Evolutionary conservation across 2,888 invertebrate species (phyloP), one percentile per base, ranked within the genome.

Genomic region (Melieria omissa): DNA sequence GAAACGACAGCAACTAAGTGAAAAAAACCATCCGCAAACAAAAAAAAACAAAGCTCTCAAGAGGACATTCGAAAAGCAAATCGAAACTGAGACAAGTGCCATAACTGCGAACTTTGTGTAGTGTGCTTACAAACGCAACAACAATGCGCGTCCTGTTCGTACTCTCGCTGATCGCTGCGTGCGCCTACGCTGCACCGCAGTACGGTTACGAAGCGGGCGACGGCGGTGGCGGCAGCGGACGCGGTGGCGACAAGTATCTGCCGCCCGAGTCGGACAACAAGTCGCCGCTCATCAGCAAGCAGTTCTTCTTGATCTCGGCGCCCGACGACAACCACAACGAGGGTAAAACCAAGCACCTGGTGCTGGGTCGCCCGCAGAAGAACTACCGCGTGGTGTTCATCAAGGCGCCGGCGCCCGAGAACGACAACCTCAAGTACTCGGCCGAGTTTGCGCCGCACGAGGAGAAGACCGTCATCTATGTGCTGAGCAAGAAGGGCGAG

Each of bases 381-480:
- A 85, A 84, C 74, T 87, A 85, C 68, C 86, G 86, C 0, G 86
- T 87, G 12, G 84, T 87, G 3, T 87, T 87, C 78, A 86, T 87
- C 73, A 87, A 85, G 80, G 85, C 87, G 1, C 87, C 87, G 4
- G 76, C 78, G 12, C 75, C 82, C 4, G 80, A 82, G 0, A 80
- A 79, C 72, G 80, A 77, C 63, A 84, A 84, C 14, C 79, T 84
- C 0, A 82, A 82, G 57, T 82, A 86, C 9, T 83, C 86, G 4
- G 86, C 85, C 12, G 84, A 85, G 72, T 83, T 82, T 72, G 85
- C 85, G 6, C 85, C 86, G 67, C 82, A 82, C 74, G 86, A 87
- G 75, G 87, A 87, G 78, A 87, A 87, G 81, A 87, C 87, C 5
- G 85, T 86, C 73, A 86, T 87, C 73, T 87, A 86, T 78, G 86